Evolutionary conservation across 2,113 vertebrate genomes (phyloP), one percentile per base, ranked within the genome.

Genomic region (Colossoma macropomum): DNA sequence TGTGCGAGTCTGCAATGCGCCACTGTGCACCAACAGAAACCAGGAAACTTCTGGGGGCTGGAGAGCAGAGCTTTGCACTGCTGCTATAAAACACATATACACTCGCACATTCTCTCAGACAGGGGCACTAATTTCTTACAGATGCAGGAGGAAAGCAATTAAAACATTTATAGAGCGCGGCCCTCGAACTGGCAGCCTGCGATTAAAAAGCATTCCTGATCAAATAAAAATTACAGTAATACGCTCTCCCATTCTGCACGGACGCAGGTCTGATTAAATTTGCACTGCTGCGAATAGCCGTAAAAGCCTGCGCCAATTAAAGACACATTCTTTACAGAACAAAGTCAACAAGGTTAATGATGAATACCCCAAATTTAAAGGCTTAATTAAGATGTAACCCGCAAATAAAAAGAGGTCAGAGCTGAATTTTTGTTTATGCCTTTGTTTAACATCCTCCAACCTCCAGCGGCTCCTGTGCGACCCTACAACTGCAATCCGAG

Each of bases 141-240:
- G 89, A 90, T 86, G 85, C 52, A 60, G 66, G 79, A 85, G 87
- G 86, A 90, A 88, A 75, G 89, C 90, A 91, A 92, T 93, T 94
- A 92, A 92, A 91, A 63, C 73, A 56, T 93, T 93, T 92, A 94
- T 91, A 91, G 90, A 90, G 75, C 89, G 89, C 83, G 69, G 87
- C 88, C 87, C 86, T 86, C 79, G 89, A 87, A 92, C 92, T 92
- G 91, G 89, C 84, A 91, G 89, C 88, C 81, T 56, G 91, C 89
- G 92, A 93, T 93, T 92, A 93, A 94, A 93, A 92, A 93, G 92
- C 90, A 91, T 93, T 93, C 91, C 91, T 92, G 92, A 93, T 95
- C 91, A 93, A 93, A 93, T 94, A 90, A 93, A 94, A 95, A 91
- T 90, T 87, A 90, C 92, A 92, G 90, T 88, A 85, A 32, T 63